phyloP scores from a whole-genome alignment of 2,888 invertebrate genomes.

The Drosophila helvetica region DNA sequence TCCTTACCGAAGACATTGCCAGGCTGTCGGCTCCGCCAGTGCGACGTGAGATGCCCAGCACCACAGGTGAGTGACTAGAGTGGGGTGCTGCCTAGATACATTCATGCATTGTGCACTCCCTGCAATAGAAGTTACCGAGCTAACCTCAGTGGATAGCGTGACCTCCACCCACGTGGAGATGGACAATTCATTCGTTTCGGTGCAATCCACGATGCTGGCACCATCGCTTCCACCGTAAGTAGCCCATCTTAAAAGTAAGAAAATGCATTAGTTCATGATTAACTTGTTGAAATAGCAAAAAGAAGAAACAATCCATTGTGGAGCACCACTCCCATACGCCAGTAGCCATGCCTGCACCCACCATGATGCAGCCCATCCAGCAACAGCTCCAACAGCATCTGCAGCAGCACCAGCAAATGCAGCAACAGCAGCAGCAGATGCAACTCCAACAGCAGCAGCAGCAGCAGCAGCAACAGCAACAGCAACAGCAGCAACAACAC shows the following conservation, averaged over 20 bases:
- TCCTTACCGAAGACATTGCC: conserved; percentile 78
- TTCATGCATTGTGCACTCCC: conserved; percentile 44
- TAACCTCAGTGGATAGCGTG: conserved; percentile 89
- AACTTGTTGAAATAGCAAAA: conserved; percentile 58
- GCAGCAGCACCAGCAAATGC: conserved; percentile 56
- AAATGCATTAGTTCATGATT: not conserved
- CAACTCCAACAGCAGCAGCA: conserved; percentile 65
- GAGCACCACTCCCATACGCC: conserved; percentile 57
- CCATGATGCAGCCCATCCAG: conserved; percentile 66
- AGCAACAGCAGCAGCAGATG: conserved; percentile 51
- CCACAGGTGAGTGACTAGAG: conserved; percentile 79
- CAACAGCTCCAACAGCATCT: conserved; percentile 55
- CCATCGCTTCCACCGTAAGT: conserved; percentile 81
- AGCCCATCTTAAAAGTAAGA: not conserved
- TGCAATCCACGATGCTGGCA: conserved; percentile 80
- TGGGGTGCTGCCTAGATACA: conserved; percentile 11
- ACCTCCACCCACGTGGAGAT: conserved; percentile 88
- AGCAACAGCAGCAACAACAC: conserved; percentile 74
- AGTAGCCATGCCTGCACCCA: conserved; percentile 27
- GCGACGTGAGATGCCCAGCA: conserved; percentile 83
- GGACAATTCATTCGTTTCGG: conserved; percentile 82
- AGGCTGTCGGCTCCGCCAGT: conserved; percentile 82
- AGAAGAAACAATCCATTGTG: conserved; percentile 68
- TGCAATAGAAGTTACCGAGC: conserved; percentile 87
- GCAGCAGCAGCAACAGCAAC: conserved; percentile 72